Base-by-base conservation (phyloP, 2,113 vertebrate genomes). In the Pica pica region DNA sequence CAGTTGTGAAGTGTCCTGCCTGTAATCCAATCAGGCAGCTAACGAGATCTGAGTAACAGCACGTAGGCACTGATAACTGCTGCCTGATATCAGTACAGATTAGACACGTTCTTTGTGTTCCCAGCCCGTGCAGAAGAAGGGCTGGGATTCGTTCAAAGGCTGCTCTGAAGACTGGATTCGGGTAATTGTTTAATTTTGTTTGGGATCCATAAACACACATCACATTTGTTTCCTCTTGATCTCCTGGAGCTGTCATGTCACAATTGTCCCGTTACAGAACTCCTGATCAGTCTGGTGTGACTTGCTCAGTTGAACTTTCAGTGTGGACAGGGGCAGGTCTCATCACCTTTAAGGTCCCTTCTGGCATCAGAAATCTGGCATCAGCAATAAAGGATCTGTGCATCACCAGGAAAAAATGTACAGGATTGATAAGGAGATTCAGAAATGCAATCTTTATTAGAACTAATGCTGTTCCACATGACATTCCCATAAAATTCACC, bases 1-100 rank as follows among this genome's bases (percentile, higher is more conserved):
- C 39, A 95, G 92, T 92, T 96, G 94, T 95, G 94, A 97, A 97
- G 95, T 68, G 95, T 91, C 82, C 90, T 95, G 93, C 92, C 95
- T 90, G 27, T 97, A 87, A 95, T 95, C 94, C 95, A 81, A 82
- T 97, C 96, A 97, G 86, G 30, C 46, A 61, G 90, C 82, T 96
- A 96, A 96, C 46, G 9, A 94, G 90, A 93, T 95, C 88, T 92
- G 93, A 93, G 93, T 97, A 96, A 41, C 94, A 96, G 95, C 96
- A 97, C 96, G 93, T 97, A 97, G 94, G 95, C 95, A 96, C 83
- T 31, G 80, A 92, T 56, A 94, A 75, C 88, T 2, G 26, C 60
- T 30, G 88, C 39, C 88, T 89, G 87, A 57, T 91, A 95, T 6
- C 91, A 68, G 41, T 2, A 33, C 65, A 78, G 88, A 95, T 90